Evolutionary conservation across 2,888 invertebrate species (phyloP), one percentile per base, ranked within the genome.

Genomic region (Mythimna loreyi): DNA sequence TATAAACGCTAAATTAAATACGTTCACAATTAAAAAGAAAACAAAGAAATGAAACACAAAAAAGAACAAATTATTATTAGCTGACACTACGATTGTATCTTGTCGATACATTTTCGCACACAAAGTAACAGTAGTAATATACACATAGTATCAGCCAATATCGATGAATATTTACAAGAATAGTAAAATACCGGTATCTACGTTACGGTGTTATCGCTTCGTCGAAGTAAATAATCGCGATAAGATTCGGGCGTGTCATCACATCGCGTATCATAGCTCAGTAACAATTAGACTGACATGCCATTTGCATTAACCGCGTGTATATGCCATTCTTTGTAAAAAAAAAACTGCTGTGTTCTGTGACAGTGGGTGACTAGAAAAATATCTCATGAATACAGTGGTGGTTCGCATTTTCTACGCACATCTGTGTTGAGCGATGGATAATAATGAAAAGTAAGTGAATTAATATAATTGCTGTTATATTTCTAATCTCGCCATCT

Each of bases 381-480:
- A 30, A 78, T 63, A 56, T 25, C 3, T 30, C 16, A 19, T 59
- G 43, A 19, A 11, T n/a, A n/a, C 58, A 63, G 56, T 50, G 6
- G 5, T 16, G 3, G 50, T 56, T 40, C 13, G 53, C 5, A 16
- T 56, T 69, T 21, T 40, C 50, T 49, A n/a, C 2, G 19, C 40
- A 56, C 11, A 16, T 19, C 21, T 11, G 13, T 43, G 21, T 40
- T 5, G n/a, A 72, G 25, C 25, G 25, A 85, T 85, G 85, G 58
- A 86, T 60, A 72, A 49, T 49, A 13, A 49, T 55, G 33, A 85
- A 64, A 82, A 85, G 85, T 85, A 75, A 83, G 85, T 81, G 47
- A 30, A 59, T 21, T 45, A 21, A 52, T 25, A 13, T 62, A 11
- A 55, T 21, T 40, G 60, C 3, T 47, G 25, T 50, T 3, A 1